Percentiles rank a stretch among this genome's conserved stretches.
Evolutionary conservation across 2,797 vertebrate genomes (phyloP).

Genomic region (Silurus lanzhouensis): DNA sequence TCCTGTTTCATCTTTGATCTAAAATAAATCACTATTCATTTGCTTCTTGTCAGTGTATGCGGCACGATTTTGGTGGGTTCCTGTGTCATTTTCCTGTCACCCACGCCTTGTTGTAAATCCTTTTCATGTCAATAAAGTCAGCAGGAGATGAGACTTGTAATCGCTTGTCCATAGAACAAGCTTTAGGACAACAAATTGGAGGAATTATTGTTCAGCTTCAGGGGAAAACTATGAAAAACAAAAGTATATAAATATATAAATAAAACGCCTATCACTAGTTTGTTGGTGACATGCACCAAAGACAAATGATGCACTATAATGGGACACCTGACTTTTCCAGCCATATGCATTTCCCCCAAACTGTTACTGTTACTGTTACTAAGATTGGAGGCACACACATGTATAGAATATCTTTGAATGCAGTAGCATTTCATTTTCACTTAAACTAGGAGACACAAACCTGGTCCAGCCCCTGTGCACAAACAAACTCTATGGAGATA

Average conservation of each 20-base stretch:
- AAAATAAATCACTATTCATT: not conserved
- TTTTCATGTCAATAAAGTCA: conserved; percentile 15
- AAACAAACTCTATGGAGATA: too few relatives aligned
- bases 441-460: too few relatives aligned
- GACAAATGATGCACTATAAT: conserved; percentile 4
- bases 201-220: conserved; percentile 58
- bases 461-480: too few relatives aligned
- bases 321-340: too few relatives aligned
- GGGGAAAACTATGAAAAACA: conserved; percentile 72
- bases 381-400: too few relatives aligned
- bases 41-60: not conserved
- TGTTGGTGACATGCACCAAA: conserved; percentile 63
- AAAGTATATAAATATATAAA: not conserved
- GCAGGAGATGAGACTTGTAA: conserved; percentile 21
- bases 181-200: conserved; percentile 33
- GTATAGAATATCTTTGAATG: too few relatives aligned
- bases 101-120: not conserved
- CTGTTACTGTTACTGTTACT: too few relatives aligned
- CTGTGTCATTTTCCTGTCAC: not conserved
- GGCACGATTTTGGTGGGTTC: not conserved
- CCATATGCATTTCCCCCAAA: too few relatives aligned
- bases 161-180: conserved; percentile 19
- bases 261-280: conserved; percentile 56
- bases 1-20: not conserved
- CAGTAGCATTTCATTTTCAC: too few relatives aligned